A percentile compares a stretch with the other conserved stretches of the same genome.
These are phyloP conservation scores for Lydus trimaculatus DNA, from an alignment of 2,888 invertebrate species.

Conservation along the genomic window DNA sequence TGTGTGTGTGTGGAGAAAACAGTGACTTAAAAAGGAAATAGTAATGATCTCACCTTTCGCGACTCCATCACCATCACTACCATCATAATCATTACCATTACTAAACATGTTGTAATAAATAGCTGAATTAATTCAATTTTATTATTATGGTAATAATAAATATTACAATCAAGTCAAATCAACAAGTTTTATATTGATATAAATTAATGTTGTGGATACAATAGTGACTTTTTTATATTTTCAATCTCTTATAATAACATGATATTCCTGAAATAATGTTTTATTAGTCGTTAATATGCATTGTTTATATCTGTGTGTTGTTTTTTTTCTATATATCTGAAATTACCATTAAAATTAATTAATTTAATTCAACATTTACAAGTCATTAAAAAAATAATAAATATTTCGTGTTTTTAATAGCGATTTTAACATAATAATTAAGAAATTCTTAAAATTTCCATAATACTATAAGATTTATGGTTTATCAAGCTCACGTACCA, in stretches of 20 bases:
- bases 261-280: slow-evolving; percentile 8
- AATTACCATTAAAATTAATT: slow-evolving; percentile 16
- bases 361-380: slow-evolving; percentile 17
- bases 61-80: neutral
- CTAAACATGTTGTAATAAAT: slow-evolving; percentile 13
- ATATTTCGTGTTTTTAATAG: neutral
- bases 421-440: neutral
- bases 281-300: slow-evolving; percentile 10
- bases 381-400: neutral
- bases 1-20: neutral
- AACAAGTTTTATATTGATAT: slow-evolving; percentile 20
- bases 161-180: slow-evolving; percentile 5
- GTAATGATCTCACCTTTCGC: slow-evolving; percentile 7
- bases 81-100: neutral
- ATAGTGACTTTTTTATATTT: neutral
- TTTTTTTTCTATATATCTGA: slow-evolving; percentile 3
- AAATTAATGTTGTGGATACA: slow-evolving; percentile 11
- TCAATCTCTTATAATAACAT: neutral
- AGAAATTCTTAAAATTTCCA: neutral
- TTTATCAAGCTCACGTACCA: neutral
- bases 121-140: slow-evolving; percentile 21
- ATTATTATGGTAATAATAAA: slow-evolving; percentile 23
- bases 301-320: slow-evolving; percentile 10
- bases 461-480: neutral
- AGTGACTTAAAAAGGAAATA: neutral